phyloP scores from a whole-genome alignment of 2,113 vertebrate species.

The Nibea coibor region DNA sequence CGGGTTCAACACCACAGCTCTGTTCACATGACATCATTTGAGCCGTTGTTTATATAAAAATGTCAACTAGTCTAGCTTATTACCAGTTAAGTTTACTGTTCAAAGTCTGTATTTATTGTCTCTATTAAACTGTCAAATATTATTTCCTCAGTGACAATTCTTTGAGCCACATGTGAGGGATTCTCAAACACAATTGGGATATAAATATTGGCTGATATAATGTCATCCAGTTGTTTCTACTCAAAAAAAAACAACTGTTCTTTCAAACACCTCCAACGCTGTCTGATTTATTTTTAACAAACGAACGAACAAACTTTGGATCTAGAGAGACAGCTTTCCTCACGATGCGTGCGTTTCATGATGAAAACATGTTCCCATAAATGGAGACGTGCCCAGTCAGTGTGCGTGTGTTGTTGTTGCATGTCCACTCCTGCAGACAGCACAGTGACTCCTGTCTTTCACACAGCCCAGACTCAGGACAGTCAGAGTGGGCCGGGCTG shows the following conservation, averaged over 20 bases:
- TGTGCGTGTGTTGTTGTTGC: constrained; percentile 16
- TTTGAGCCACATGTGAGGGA: neutral
- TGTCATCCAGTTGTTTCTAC: neutral
- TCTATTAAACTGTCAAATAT: neutral
- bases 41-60: neutral
- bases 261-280: neutral
- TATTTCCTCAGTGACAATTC: neutral
- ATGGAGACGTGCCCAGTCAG: neutral
- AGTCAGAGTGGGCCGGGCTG: constrained; percentile 53
- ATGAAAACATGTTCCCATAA: constrained; percentile 4
- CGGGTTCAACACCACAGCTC: neutral
- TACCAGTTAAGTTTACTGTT: neutral
- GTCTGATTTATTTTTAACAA: neutral
- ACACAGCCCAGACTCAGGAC: constrained; percentile 32
- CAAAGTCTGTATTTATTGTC: neutral
- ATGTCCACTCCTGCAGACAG: constrained; percentile 39
- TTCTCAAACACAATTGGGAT: neutral
- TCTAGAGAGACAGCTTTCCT: neutral
- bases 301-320: neutral
- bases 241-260: too few relatives aligned
- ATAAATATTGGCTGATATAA: neutral
- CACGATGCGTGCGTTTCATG: neutral
- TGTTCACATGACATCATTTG: neutral
- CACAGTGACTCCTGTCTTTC: constrained; percentile 43
- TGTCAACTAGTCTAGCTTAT: neutral